Evolutionary conservation across 2,888 invertebrate genomes (phyloP).

Genomic region (Hirtodrosophila cameraria): DNA sequence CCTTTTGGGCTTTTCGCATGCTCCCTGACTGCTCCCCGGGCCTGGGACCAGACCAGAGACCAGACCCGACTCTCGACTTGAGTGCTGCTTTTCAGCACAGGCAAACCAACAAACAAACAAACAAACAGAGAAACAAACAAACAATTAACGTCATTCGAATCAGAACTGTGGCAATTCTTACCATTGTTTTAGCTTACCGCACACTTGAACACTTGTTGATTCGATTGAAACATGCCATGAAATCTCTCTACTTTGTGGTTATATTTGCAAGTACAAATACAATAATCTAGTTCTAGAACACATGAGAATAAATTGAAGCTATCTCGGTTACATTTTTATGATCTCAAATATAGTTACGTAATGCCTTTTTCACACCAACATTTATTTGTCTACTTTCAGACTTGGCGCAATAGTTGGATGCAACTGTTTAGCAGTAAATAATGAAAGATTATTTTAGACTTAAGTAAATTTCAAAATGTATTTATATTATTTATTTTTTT

Average conservation of each 20-base stretch:
- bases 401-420: too few relatives aligned
- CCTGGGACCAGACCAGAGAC: background rate
- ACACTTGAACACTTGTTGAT: constrained; percentile 57
- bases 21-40: constrained; percentile 3
- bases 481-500: too few relatives aligned
- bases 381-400: too few relatives aligned
- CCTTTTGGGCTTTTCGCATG: constrained; percentile 43
- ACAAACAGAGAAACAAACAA: constrained; percentile 63
- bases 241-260: constrained; percentile 17
- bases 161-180: constrained; percentile 61
- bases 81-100: constrained; percentile 24
- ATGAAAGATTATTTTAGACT: too few relatives aligned
- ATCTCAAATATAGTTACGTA: too few relatives aligned
- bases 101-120: constrained; percentile 58
- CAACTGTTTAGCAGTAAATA: too few relatives aligned
- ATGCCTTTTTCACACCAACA: too few relatives aligned
- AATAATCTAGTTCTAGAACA: constrained; percentile 25
- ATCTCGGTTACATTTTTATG: background rate
- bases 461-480: too few relatives aligned
- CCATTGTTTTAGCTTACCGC: constrained; percentile 37
- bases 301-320: constrained; percentile 16
- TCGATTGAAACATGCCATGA: constrained; percentile 12
- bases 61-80: background rate
- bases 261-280: constrained; percentile 25
- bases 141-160: constrained; percentile 74